Evolutionary conservation across 2,888 invertebrate species (phyloP), one percentile per base, ranked within the genome.

Genomic region (Archaeoteleia sp.): DNA sequence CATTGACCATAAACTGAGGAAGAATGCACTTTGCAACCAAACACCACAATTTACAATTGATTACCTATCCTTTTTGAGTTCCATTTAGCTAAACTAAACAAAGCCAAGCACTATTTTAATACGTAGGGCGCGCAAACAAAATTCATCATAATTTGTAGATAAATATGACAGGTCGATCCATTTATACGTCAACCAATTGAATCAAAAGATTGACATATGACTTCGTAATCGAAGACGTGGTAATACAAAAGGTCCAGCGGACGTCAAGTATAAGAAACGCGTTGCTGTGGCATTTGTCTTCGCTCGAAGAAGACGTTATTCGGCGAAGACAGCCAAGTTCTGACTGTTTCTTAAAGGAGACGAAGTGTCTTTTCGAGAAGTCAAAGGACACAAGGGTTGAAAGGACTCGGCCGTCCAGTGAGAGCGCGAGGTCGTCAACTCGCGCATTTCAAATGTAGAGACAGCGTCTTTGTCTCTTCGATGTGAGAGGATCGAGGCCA

Each of bases 381-480:
- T 70, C 69, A 70, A 70, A 65, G 55, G 65, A 69, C 55, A 60
- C 42, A 32, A 55, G 63, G 68, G 69, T 65, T 65, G 63, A 69
- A 69, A 69, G 60, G 60, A 69, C 58, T 69, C 20, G 29, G 42
- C 34, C 42, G 34, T 42, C 42, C 42, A 9, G 12, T 13, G 48
- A 15, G 51, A 49, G 43, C 58, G 54, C 43, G 68, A 68, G 76
- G 72, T 79, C 79, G 76, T 75, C 78, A 82, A 79, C 77, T 79
- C 67, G 76, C 70, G 71, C 71, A 72, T 72, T 71, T 74, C 69
- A 60, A 60, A 46, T 42, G 74, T 72, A 77, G 76, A 75, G 75
- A 73, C 74, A 67, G 72, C 74, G 76, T 78, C 79, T 81, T 81
- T 82, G 82, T 82, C 81, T 81, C 78, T 78, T 80, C 75, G 79